Evolutionary conservation across 2,113 vertebrate genomes (phyloP), one percentile per base, ranked within the genome.

Genomic region (Arvicanthis niloticus): DNA sequence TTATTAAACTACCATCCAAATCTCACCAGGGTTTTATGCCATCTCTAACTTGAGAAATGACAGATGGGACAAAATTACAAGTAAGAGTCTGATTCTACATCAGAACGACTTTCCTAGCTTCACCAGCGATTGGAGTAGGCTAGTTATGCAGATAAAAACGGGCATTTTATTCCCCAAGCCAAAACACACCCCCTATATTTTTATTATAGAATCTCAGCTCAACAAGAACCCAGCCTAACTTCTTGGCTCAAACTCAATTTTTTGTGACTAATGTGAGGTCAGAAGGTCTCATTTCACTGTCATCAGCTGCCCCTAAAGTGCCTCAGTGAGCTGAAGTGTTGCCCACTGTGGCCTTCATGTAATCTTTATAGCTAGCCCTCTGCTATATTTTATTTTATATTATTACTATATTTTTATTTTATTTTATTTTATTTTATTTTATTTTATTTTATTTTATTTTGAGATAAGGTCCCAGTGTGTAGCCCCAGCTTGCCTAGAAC

Each of bases 141-240:
- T 65, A 75, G 40, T 81, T 51, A 91, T 76, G 56, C 75, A 96
- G 77, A 89, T 60, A 94, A 96, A 96, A 77, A 91, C 3, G 77
- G 67, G 82, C 62, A 67, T 65, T 58, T 65, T 70, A 93, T 87
- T 89, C 34, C 53, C 16, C 7, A n/a, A 89, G 93, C 73, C 45
- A 72, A 82, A 95, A 91, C 7, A 37, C 12, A 87, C 2, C 51
- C 51, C 62, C n/a, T 77, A 37, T 60, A 45, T 84, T 80, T 87
- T 91, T 76, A 89, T 70, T 62, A 76, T 5, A 94, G 95, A 95
- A 45, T 80, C 60, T 82, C 3, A 15, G 51, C 34, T 91, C 86
- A 53, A 6, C 67, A 90, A 93, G 81, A 62, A 65, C 21, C 1
- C 53, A 40, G 34, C 48, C 29, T 68, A 73, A 84, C 40, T 24